Percentiles rank a stretch among this genome's conserved stretches.
phyloP scores from a whole-genome alignment of 2,113 vertebrate species.

The Falcunculus frontatus region DNA sequence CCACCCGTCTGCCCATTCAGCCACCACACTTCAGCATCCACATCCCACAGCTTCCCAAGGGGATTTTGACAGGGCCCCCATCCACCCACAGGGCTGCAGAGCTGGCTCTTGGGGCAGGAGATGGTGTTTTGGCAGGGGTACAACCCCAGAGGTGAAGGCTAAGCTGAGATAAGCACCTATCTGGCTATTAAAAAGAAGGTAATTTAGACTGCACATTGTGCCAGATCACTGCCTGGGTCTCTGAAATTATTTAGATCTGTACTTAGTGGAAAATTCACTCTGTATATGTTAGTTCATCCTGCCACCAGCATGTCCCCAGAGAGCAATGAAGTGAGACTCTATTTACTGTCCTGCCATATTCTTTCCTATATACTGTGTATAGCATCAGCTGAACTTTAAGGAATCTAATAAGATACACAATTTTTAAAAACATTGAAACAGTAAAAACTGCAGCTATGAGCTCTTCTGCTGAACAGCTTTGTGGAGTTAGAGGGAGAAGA shows the following conservation, averaged over 20 bases:
- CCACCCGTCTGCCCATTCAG: not conserved
- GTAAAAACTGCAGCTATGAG: not conserved
- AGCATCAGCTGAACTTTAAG: not conserved
- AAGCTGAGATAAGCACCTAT: not conserved
- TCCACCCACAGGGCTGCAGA: not conserved
- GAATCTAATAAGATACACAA: not conserved
- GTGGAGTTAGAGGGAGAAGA: not conserved
- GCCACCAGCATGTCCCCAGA: not conserved
- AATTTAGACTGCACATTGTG: accelerated
- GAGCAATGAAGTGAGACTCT: not conserved
- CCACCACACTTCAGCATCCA: not conserved
- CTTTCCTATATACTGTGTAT: not conserved
- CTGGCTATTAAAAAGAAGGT: not conserved
- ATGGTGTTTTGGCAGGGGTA: not conserved
- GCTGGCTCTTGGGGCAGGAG: not conserved
- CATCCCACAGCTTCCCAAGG: not conserved
- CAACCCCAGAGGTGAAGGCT: not conserved
- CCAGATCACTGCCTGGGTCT: not conserved
- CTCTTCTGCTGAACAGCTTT: not conserved
- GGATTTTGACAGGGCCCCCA: not conserved
- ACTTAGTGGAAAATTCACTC: not conserved
- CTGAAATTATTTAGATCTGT: not conserved
- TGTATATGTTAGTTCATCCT: not conserved
- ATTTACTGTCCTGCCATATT: not conserved
- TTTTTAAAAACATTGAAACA: not conserved